phyloP scores from a whole-genome alignment of 2,888 invertebrate species.

The Chironomus riparius region DNA sequence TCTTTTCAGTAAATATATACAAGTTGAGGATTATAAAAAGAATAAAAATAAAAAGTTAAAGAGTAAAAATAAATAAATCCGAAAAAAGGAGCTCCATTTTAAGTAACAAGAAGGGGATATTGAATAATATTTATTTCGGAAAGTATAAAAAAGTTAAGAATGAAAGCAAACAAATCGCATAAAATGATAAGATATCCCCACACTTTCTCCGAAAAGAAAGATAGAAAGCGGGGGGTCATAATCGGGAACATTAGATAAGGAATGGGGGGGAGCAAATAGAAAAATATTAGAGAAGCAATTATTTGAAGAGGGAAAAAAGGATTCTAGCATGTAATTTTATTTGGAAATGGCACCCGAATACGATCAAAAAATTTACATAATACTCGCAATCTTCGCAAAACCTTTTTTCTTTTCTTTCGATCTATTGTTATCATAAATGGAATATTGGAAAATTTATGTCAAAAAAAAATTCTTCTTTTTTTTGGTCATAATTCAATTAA shows the following conservation, averaged over 20 bases:
- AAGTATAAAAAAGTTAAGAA: not conserved
- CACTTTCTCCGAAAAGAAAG: not conserved
- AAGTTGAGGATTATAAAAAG: too few relatives aligned
- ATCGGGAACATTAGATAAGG: not conserved
- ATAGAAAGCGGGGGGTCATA: not conserved
- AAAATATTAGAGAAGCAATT: not conserved
- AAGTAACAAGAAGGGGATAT: too few relatives aligned
- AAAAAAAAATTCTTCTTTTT: not conserved
- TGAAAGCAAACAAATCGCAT: not conserved
- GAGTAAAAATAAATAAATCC: too few relatives aligned
- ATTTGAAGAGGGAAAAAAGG: not conserved
- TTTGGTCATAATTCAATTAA: not conserved
- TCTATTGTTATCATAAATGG: not conserved
- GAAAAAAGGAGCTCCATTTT: too few relatives aligned
- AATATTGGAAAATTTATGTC: conserved; percentile 23
- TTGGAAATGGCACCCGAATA: not conserved
- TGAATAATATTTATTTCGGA: too few relatives aligned
- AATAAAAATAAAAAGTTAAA: too few relatives aligned
- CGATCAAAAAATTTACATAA: not conserved
- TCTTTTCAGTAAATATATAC: too few relatives aligned
- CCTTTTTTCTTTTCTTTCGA: not conserved
- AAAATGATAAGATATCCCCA: not conserved
- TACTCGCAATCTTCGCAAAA: not conserved
- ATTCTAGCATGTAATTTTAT: not conserved
- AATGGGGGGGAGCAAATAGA: not conserved